Conservation (phyloP, 2,113 vertebrate genomes). For the Paraplagusia blochii region DNA sequence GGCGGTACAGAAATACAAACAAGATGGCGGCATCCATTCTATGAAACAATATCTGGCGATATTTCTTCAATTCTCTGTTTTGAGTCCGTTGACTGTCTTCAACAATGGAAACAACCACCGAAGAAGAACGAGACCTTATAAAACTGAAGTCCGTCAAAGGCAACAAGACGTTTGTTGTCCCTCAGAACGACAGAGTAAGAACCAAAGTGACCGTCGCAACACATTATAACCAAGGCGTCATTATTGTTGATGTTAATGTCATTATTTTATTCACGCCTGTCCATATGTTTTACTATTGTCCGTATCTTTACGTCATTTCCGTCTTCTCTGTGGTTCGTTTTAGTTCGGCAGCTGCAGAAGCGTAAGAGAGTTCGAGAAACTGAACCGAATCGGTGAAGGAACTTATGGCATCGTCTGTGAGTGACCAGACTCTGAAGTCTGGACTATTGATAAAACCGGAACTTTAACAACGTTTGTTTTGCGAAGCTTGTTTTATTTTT, state of each 20-base stretch:
- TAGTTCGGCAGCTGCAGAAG: slow-evolving; percentile 92
- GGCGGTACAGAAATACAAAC: not conserved
- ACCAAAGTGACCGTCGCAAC: no score
- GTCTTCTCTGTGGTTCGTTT: slow-evolving; percentile 24
- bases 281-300: no score
- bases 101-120: slow-evolving; percentile 63
- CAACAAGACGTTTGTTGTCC: slow-evolving; percentile 70
- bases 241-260: no score
- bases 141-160: slow-evolving; percentile 73
- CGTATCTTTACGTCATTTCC: no score
- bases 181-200: slow-evolving; percentile 74
- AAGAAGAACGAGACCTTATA: slow-evolving; percentile 69
- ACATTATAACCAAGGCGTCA: no score
- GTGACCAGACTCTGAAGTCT: slow-evolving; percentile 43
- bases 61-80: no score
- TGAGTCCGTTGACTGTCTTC: no score
- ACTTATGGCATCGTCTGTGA: slow-evolving; percentile 98
- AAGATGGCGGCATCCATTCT: slow-evolving; percentile 15
- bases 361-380: slow-evolving; percentile 93
- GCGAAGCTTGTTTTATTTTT: not conserved
- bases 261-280: no score
- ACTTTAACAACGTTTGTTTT: not conserved
- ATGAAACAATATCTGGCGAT: no score
- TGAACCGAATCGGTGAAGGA: slow-evolving; percentile 95
- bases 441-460: not conserved